Evolutionary conservation across 1,140 invertebrate species (phyloP), one percentile per base, ranked within the genome.

Genomic region (Branchinecta lynchi): DNA sequence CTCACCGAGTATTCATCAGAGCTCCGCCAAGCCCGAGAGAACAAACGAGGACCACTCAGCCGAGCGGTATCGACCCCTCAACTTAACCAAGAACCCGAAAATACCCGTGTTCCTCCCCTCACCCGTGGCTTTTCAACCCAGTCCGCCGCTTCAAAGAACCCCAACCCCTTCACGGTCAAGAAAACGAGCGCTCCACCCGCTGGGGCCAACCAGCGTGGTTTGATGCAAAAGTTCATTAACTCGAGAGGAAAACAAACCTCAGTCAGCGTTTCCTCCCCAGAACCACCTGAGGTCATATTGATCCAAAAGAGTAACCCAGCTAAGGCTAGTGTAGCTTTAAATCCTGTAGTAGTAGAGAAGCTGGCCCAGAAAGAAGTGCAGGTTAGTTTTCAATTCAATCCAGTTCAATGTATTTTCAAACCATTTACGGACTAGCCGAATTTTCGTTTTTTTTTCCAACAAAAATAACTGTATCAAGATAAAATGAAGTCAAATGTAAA

Each of bases 161-260:
- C 7, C 65, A 67, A 65, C 45, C 51, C 10, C 65, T 70, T 43
- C 45, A 32, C 70, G 66, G 44, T 70, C 68, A n/a, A 70, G 65
- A 71, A 71, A 44, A 69, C 69, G 65, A 69, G 67, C 44, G 69
- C 67, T 69, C 71, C 51, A 60, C 17, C 71, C 17, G 51, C 51
- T n/a, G 66, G 72, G 44, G 69, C 80, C 0, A 82, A 82, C n/a
- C 85, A 86, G 66, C 86, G 85, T 74, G 86, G 86, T 0, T 80
- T 89, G 45, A 89, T 89, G 87, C 86, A 89, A 73, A 82, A 86
- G 70, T 89, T 89, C 73, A 83, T 89, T 67, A 85, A 86, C 8
- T 87, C 84, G 7, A 84, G 86, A 32, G 87, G 87, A 20, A 60
- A 60, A 60, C 17, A 12, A 3, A 60, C 51, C 51, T 60, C 51